These are phyloP conservation scores for Morphnarchus princeps DNA, from an alignment of 2,113 vertebrate genomes.

Conservation along the genomic window DNA sequence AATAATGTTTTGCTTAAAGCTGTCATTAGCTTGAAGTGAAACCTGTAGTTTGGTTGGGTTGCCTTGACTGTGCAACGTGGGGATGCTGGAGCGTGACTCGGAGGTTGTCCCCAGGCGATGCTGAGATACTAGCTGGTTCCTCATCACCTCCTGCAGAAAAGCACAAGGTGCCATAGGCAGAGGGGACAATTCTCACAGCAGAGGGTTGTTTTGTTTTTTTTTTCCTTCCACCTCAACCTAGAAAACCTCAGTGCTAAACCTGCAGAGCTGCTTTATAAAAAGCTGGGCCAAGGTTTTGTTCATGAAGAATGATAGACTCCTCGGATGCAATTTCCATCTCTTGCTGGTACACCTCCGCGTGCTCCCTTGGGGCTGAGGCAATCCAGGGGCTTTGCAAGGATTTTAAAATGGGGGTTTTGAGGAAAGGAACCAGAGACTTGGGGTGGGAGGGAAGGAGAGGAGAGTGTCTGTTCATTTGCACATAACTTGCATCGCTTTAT, in stretches of 20 bases:
- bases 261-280: not conserved
- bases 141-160: not conserved
- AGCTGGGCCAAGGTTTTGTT: not conserved
- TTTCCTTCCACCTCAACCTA: not conserved
- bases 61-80: fast-evolving
- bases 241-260: fast-evolving
- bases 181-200: not conserved
- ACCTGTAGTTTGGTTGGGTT: not conserved
- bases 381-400: not conserved
- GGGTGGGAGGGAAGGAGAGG: not conserved
- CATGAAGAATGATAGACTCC: fast-evolving
- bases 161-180: not conserved
- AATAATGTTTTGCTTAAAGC: not conserved
- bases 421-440: not conserved
- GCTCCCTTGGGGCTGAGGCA: not conserved
- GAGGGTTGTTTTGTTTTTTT: too few species aligned
- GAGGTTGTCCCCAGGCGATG: not conserved
- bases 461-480: not conserved
- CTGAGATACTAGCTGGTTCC: not conserved
- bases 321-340: not conserved
- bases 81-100: fast-evolving
- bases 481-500: not conserved
- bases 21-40: not conserved
- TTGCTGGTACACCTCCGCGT: not conserved
- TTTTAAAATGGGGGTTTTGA: not conserved